These are phyloP conservation scores for Neopipo cinnamomea DNA, from an alignment of 2,113 vertebrate genomes.

Conservation along the genomic window DNA sequence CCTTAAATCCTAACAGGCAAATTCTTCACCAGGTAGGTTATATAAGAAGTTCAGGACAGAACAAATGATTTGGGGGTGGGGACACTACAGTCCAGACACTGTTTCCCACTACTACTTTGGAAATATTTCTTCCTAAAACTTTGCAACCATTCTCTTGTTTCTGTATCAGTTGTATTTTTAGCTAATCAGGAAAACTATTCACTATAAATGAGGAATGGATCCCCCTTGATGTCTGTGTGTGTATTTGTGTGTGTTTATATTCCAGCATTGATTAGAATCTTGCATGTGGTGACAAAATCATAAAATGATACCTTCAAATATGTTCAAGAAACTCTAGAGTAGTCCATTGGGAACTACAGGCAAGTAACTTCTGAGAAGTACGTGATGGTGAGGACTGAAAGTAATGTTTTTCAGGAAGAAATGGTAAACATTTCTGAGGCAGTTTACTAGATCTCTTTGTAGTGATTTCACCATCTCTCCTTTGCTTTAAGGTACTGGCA, in stretches of 20 bases:
- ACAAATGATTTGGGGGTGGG: slow-evolving; percentile 34
- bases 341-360: not conserved
- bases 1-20: not conserved
- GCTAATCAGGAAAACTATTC: not conserved
- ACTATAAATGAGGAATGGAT: not conserved
- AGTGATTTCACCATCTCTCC: not conserved
- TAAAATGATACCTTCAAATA: not conserved
- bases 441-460: not conserved
- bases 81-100: not conserved
- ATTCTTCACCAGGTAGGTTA: not conserved
- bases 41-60: slow-evolving; percentile 30
- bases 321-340: not conserved
- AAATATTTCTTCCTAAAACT: slow-evolving; percentile 45
- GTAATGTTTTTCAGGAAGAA: not conserved
- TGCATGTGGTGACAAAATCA: not conserved
- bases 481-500: not conserved
- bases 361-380: not conserved
- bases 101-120: slow-evolving; percentile 27
- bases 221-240: not conserved
- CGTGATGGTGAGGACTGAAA: not conserved
- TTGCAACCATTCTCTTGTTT: not conserved
- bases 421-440: not conserved
- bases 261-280: not conserved
- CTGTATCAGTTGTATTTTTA: not conserved
- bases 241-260: not conserved